A percentile compares a stretch with the other conserved stretches of the same genome.
phyloP scores from a whole-genome alignment of 1,140 invertebrate species.

The Nylanderia fulva region DNA sequence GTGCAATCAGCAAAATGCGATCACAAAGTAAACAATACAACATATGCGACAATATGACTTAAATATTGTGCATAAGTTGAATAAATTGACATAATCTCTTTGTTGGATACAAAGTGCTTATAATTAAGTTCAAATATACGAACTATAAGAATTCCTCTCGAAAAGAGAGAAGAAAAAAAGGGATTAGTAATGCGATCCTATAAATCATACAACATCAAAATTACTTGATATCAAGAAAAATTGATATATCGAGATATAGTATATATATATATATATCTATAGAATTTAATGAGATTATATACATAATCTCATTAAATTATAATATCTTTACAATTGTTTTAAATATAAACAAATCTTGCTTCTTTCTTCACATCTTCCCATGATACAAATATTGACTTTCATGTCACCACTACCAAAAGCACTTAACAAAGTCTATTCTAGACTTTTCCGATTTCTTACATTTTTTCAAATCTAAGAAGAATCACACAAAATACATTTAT shows the following conservation, averaged over 20 bases:
- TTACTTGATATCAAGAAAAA: slow-evolving; percentile 19
- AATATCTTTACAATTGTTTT: slow-evolving; percentile 36
- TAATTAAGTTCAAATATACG: not conserved
- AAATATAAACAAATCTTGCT: slow-evolving; percentile 47
- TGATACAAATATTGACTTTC: slow-evolving; percentile 27
- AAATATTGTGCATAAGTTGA: slow-evolving; percentile 11
- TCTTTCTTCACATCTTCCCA: too few relatives aligned
- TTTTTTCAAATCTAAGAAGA: slow-evolving; percentile 38
- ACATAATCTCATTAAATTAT: not conserved
- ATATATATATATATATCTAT: too few relatives aligned
- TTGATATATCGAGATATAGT: slow-evolving; percentile 20
- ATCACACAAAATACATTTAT: slow-evolving; percentile 50
- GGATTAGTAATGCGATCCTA: slow-evolving; percentile 8
- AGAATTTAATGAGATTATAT: too few relatives aligned
- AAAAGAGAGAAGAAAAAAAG: not conserved
- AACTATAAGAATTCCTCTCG: not conserved
- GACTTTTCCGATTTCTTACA: slow-evolving; percentile 15
- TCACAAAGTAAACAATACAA: slow-evolving; percentile 16
- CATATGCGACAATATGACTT: not conserved
- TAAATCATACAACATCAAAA: slow-evolving; percentile 22
- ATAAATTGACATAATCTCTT: slow-evolving; percentile 28
- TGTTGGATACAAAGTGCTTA: not conserved
- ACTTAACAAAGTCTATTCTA: slow-evolving; percentile 42
- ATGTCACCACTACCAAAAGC: slow-evolving; percentile 23
- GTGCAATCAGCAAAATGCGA: not conserved